Conservation (phyloP, 2,888 invertebrate genomes). For the Exephanes ischioxanthus region DNA sequence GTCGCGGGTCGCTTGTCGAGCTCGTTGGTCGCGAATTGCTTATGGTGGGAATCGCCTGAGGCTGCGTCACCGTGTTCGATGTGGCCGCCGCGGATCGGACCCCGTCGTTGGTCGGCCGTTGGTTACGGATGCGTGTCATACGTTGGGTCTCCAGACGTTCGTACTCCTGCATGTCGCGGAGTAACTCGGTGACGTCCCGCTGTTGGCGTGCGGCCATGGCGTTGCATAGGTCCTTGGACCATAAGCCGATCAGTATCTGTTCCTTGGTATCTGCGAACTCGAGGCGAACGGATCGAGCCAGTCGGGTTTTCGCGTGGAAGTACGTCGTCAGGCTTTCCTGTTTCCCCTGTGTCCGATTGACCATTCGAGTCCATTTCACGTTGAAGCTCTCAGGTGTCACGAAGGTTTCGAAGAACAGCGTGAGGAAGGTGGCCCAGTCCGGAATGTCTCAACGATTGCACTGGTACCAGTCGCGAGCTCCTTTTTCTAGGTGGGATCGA, state of each 20-base stretch:
- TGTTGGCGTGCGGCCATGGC: constrained; percentile 22
- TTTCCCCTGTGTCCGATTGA: constrained; percentile 9
- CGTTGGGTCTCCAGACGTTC: constrained; percentile 11
- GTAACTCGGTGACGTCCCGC: background rate
- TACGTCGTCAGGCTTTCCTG: constrained; percentile 30
- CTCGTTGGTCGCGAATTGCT: background rate
- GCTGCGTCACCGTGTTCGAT: background rate
- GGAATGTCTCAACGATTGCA: constrained; percentile 16
- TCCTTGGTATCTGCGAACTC: constrained; percentile 27
- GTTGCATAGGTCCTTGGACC: constrained; percentile 28
- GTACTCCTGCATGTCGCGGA: constrained; percentile 7
- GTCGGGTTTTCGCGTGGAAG: constrained; percentile 15
- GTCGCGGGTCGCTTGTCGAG: background rate
- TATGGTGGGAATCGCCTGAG: background rate
- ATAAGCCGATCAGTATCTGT: constrained; percentile 38
- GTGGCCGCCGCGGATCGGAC: background rate
- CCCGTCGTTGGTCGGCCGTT: background rate
- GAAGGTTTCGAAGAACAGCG: constrained; percentile 11
- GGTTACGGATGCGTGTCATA: background rate
- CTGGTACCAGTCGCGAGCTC: constrained; percentile 34
- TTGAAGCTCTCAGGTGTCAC: constrained; percentile 25
- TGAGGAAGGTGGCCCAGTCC: constrained; percentile 8
- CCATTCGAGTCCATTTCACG: constrained; percentile 26
- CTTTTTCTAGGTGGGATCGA: constrained; percentile 16
- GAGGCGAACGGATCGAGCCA: constrained; percentile 1